Evolutionary conservation across 2,113 vertebrate genomes (phyloP), one percentile per base, ranked within the genome.

Genomic region (Pomatorhinus ruficollis): DNA sequence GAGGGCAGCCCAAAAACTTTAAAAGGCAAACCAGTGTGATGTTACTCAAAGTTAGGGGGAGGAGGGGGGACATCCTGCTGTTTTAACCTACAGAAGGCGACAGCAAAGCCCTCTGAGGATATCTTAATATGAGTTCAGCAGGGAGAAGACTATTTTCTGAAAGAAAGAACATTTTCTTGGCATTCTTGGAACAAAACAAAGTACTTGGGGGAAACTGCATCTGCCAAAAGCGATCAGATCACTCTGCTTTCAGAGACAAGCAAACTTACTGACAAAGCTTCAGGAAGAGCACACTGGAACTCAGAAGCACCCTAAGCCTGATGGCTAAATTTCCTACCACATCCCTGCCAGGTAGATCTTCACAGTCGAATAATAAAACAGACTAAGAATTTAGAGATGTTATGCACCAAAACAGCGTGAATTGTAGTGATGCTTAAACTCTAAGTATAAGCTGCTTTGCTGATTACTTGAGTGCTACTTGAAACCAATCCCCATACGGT

Each of bases 151-250:
- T 71, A 21, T 95, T 92, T 81, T 70, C 89, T 90, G 71, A 91
- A 83, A 93, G 78, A 92, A 93, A 64, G 71, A 82, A 96, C 84
- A 93, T 96, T 95, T 95, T 93, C 81, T 81, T 97, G 94, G 89
- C 88, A 75, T 96, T 93, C 89, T 53, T 86, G 60, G 71, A 92
- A 90, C 53, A 93, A 94, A 96, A 95, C 71, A 93, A 96, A 94
- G 78, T 84, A 85, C 1, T 5, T 56, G 72, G 47, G 72, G 42
- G 39, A 49, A 89, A 44, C 47, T 64, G 35, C 68, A 57, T 50
- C 81, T 97, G 96, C 93, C 96, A 96, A 92, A 86, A 84, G 45
- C 53, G 44, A 96, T 97, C 83, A 97, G 64, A 93, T 95, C 91
- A 77, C 56, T 30, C 81, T 90, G 57, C 42, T 78, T 85, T 90